Percentiles rank a stretch among this genome's conserved stretches.
These are phyloP conservation scores for Ophiothrix spiculata DNA, from an alignment of 35 echinoderm and acorn worm species.

Conservation along the genomic window DNA sequence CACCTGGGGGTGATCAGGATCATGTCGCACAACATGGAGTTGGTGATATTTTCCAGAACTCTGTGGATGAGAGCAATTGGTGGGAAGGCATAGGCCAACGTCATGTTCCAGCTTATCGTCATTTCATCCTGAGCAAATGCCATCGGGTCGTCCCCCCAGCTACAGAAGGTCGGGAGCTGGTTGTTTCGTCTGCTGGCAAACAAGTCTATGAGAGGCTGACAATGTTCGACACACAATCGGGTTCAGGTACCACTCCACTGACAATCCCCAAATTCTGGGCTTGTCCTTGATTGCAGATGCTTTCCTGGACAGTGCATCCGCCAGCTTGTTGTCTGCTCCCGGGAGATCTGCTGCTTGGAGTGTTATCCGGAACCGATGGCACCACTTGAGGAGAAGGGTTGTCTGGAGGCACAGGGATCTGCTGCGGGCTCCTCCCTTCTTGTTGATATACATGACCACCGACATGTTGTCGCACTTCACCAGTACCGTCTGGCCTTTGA, in stretches of 20 bases:
- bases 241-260: not conserved
- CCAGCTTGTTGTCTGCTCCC: slow-evolving; percentile 1
- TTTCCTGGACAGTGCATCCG: slow-evolving; percentile 12
- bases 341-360: too few relatives aligned
- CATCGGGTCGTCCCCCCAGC: not conserved
- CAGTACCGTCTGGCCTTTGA: not conserved
- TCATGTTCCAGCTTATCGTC: slow-evolving; percentile 15
- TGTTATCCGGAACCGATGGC: not conserved
- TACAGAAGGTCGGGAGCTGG: not conserved
- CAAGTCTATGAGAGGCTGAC: not conserved
- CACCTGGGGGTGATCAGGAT: slow-evolving; percentile 4
- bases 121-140: slow-evolving; percentile 17
- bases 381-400: not conserved
- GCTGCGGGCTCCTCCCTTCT: not conserved
- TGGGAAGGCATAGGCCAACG: slow-evolving; percentile 33
- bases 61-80: too few relatives aligned
- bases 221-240: not conserved
- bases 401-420: slow-evolving; percentile 24
- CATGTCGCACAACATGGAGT: not conserved
- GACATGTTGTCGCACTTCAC: slow-evolving; percentile 6
- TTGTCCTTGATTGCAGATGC: not conserved
- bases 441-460: slow-evolving; percentile 24
- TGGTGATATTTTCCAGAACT: not conserved
- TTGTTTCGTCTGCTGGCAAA: not conserved
- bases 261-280: not conserved